Conservation (phyloP, 2,888 invertebrate species). For the Helleia helle region DNA sequence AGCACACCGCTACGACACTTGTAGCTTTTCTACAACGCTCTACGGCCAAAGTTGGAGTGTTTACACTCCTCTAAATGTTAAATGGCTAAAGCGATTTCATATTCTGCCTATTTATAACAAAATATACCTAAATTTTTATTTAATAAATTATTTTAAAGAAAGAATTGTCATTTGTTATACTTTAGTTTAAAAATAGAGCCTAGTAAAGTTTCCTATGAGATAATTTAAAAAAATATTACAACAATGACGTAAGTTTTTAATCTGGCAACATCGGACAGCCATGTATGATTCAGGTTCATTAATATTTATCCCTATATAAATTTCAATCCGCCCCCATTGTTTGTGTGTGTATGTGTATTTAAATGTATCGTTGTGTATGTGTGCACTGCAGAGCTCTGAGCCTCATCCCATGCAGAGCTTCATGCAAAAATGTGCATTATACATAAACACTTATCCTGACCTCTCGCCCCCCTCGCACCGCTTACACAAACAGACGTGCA, state of each 20-base stretch:
- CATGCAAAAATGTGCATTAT: slow-evolving; percentile 67
- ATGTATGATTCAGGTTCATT: slow-evolving; percentile 1
- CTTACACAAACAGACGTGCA: slow-evolving; percentile 35
- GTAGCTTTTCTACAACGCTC: slow-evolving; percentile 1
- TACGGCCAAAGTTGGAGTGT: neutral
- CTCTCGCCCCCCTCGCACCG: slow-evolving; percentile 35
- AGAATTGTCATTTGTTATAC: no score
- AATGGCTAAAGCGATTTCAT: no score
- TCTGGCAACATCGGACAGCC: neutral
- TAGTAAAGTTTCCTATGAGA: no score
- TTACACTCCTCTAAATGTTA: no score
- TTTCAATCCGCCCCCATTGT: slow-evolving; percentile 16
- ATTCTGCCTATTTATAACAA: no score
- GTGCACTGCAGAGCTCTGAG: slow-evolving; percentile 56
- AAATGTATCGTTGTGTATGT: slow-evolving; percentile 23
- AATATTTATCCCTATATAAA: slow-evolving; percentile 6
- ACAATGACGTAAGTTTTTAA: no score
- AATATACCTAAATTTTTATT: no score
- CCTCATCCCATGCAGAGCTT: slow-evolving; percentile 55
- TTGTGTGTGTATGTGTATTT: slow-evolving; percentile 18
- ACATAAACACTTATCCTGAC: slow-evolving; percentile 46
- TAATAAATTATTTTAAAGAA: no score
- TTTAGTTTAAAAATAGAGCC: no score
- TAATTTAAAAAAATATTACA: no score
- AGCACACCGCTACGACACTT: neutral